Evolutionary conservation across 2,888 invertebrate genomes (phyloP).

Genomic region (Agrotis puta): DNA sequence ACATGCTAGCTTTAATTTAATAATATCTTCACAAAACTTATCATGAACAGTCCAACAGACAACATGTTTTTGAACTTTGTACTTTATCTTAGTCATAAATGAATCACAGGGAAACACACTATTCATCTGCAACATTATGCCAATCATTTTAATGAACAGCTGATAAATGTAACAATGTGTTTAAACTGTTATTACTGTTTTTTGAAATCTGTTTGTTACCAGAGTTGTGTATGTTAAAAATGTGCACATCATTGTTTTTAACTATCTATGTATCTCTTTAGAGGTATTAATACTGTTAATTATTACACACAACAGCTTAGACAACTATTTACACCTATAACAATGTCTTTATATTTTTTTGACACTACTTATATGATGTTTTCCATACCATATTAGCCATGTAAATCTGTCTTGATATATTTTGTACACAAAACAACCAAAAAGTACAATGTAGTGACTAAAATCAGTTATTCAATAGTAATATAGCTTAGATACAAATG

Average conservation of each 20-base stretch:
- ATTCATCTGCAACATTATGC: slow-evolving; percentile 15
- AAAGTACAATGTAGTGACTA: too few relatives aligned
- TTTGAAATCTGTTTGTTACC: slow-evolving; percentile 17
- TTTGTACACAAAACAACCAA: too few relatives aligned
- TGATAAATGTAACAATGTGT: slow-evolving; percentile 17
- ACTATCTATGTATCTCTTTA: slow-evolving; percentile 6
- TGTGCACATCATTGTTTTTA: slow-evolving; percentile 17
- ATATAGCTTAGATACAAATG: too few relatives aligned
- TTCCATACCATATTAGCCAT: too few relatives aligned
- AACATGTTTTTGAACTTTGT: slow-evolving; percentile 52
- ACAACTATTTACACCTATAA: too few relatives aligned
- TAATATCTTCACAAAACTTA: slow-evolving; percentile 6
- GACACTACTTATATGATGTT: too few relatives aligned
- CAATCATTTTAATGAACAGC: slow-evolving; percentile 11
- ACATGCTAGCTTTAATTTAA: slow-evolving; percentile 17
- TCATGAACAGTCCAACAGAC: slow-evolving; percentile 4
- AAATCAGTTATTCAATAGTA: too few relatives aligned
- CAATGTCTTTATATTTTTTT: too few relatives aligned
- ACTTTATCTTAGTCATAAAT: slow-evolving; percentile 40
- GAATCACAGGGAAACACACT: slow-evolving; percentile 45
- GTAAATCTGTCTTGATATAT: too few relatives aligned
- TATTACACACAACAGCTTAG: too few relatives aligned
- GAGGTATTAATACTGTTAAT: neutral
- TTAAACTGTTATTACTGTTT: slow-evolving; percentile 8
- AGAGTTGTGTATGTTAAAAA: slow-evolving; percentile 16